Percentiles rank a stretch among this genome's conserved stretches.
phyloP scores from a whole-genome alignment of 1,140 invertebrate genomes.

The Maconellicoccus hirsutus region DNA sequence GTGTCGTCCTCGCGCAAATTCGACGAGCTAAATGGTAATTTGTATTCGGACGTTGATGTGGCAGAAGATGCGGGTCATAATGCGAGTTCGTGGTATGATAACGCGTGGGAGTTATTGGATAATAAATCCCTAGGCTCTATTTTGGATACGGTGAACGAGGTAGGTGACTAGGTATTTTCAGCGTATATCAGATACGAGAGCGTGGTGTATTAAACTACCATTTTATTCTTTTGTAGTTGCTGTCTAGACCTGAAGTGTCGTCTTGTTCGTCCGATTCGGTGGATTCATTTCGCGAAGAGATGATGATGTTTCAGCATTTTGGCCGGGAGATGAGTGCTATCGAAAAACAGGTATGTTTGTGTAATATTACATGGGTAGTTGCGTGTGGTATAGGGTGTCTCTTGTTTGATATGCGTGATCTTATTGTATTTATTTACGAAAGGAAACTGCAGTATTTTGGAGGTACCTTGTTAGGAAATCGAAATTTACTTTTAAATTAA shows the following conservation, averaged over 20 bases:
- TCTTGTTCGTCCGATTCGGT: neutral
- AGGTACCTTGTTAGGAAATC: too few species aligned
- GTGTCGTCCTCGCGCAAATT: neutral
- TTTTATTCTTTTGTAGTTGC: neutral
- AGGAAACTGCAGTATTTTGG: too few species aligned
- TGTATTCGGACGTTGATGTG: neutral
- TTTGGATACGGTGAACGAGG: neutral
- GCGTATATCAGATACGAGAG: too few species aligned
- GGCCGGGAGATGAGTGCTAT: neutral
- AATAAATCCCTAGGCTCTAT: neutral
- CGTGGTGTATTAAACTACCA: too few species aligned
- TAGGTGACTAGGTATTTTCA: too few species aligned
- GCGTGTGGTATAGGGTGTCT: too few species aligned
- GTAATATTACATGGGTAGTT: too few species aligned
- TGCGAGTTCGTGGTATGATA: neutral
- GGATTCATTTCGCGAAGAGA: neutral
- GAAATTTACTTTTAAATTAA: too few species aligned
- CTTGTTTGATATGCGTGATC: too few species aligned
- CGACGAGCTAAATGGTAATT: neutral
- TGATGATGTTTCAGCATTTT: neutral
- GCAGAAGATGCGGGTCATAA: neutral
- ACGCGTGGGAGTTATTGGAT: neutral
- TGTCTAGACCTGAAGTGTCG: neutral
- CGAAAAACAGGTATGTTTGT: neutral
- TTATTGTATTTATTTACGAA: too few species aligned